Evolutionary conservation across 2,888 invertebrate genomes (phyloP).

Genomic region (Aspidapion aeneum): DNA sequence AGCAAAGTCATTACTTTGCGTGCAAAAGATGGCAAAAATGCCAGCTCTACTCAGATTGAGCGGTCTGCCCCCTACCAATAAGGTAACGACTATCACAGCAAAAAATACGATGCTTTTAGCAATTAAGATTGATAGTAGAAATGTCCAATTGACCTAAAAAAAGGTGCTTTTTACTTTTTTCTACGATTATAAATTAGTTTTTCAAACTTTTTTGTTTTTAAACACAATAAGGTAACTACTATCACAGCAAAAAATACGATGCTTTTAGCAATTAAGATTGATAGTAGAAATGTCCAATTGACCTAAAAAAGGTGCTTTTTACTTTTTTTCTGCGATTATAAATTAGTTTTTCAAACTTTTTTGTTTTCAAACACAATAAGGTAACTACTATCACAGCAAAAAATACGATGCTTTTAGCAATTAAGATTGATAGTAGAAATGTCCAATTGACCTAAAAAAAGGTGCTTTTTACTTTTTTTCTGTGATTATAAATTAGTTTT

Average conservation of each 20-base stretch:
- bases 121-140: slow-evolving; percentile 78
- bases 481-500: too few relatives aligned
- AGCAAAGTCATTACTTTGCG: slow-evolving; percentile 97
- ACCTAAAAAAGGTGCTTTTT: slow-evolving; percentile 75
- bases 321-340: too few relatives aligned
- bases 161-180: too few relatives aligned
- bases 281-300: slow-evolving; percentile 88
- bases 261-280: slow-evolving; percentile 82
- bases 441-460: slow-evolving; percentile 85
- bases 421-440: slow-evolving; percentile 79
- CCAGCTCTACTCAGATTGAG: slow-evolving; percentile 82
- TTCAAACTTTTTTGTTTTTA: too few relatives aligned
- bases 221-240: slow-evolving; percentile 69
- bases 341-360: too few relatives aligned
- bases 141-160: slow-evolving; percentile 84
- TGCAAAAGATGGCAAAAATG: slow-evolving; percentile 90
- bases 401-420: slow-evolving; percentile 86
- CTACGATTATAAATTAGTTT: too few relatives aligned
- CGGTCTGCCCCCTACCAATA: slow-evolving; percentile 78
- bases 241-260: slow-evolving; percentile 79
- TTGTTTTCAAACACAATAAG: too few relatives aligned
- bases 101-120: slow-evolving; percentile 86
- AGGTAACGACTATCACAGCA: slow-evolving; percentile 69
- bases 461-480: too few relatives aligned
- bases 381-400: slow-evolving; percentile 73